These are phyloP conservation scores for Xestia sexstrigata DNA, from an alignment of 2,888 invertebrate genomes.

Conservation along the genomic window DNA sequence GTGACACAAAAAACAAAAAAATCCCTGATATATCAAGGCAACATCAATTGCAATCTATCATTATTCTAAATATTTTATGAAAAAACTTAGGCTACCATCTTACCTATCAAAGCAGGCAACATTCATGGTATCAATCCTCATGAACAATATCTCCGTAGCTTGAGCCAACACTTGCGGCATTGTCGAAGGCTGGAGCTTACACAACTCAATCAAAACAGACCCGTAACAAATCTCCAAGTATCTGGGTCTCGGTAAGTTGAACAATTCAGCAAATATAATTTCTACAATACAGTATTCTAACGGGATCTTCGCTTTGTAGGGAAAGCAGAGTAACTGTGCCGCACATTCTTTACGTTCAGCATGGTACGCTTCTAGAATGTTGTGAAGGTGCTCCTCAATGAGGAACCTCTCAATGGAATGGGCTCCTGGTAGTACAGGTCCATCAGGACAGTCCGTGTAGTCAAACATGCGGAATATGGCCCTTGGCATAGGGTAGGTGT, in stretches of 20 bases:
- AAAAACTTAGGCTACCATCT: conserved; percentile 44
- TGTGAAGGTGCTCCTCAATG: conserved; percentile 99
- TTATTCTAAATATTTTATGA: neutral
- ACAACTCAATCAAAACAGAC: conserved; percentile 98
- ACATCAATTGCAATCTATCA: neutral
- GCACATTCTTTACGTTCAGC: conserved; percentile 98
- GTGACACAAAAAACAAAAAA: no score
- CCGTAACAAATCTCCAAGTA: conserved; percentile 98
- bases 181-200: conserved; percentile 98
- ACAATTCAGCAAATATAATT: conserved; percentile 98
- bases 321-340: conserved; percentile 97
- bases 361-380: conserved; percentile 97
- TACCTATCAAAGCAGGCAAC: conserved; percentile 98
- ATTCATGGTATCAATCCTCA: conserved; percentile 99
- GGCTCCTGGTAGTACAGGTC: conserved; percentile 97
- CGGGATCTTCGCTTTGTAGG: conserved; percentile 98
- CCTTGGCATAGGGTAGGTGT: conserved; percentile 98
- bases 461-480: conserved; percentile 99
- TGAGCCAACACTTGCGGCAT: conserved; percentile 99
- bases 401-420: conserved; percentile 99
- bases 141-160: conserved; percentile 98
- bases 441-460: conserved; percentile 99
- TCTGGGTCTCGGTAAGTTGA: conserved; percentile 97
- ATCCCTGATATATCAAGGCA: neutral
- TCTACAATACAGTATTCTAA: conserved; percentile 99